These are phyloP conservation scores for Siderastrea radians DNA, from an alignment of 92 coral and sea anemone species.

Conservation along the genomic window DNA sequence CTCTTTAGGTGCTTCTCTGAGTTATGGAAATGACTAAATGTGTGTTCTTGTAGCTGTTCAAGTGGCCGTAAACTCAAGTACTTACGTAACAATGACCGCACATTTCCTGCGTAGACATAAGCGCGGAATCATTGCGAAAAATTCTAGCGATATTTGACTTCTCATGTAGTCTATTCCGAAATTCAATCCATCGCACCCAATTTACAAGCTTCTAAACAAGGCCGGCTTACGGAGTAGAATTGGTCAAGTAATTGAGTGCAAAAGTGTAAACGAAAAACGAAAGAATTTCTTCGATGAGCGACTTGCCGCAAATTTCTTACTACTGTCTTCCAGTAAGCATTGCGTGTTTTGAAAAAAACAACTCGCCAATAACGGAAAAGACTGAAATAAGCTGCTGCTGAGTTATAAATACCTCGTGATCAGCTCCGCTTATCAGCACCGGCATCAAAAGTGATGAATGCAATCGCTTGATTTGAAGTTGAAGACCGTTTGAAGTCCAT, in stretches of 20 bases:
- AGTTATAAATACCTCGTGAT: constrained; percentile 39
- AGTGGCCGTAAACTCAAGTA: no score
- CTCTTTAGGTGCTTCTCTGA: no score
- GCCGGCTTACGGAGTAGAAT: neutral
- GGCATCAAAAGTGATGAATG: neutral
- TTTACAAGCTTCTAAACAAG: neutral
- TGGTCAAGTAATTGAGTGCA: neutral
- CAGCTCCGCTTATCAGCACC: neutral
- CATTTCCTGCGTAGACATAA: neutral
- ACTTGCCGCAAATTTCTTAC: neutral
- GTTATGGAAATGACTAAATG: no score
- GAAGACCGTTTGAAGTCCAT: neutral
- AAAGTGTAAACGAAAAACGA: neutral
- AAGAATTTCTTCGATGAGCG: neutral
- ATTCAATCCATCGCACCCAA: neutral
- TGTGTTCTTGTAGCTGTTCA: no score
- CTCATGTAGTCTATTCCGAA: neutral
- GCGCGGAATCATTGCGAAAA: neutral
- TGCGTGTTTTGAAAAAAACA: neutral
- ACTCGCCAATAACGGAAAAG: neutral
- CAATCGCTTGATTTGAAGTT: neutral
- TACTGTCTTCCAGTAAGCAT: neutral
- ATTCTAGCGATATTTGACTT: neutral
- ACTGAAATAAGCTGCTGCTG: constrained; percentile 33
- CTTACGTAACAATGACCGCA: neutral